phyloP scores from a whole-genome alignment of 2,113 vertebrate species.

The Tyto alba region DNA sequence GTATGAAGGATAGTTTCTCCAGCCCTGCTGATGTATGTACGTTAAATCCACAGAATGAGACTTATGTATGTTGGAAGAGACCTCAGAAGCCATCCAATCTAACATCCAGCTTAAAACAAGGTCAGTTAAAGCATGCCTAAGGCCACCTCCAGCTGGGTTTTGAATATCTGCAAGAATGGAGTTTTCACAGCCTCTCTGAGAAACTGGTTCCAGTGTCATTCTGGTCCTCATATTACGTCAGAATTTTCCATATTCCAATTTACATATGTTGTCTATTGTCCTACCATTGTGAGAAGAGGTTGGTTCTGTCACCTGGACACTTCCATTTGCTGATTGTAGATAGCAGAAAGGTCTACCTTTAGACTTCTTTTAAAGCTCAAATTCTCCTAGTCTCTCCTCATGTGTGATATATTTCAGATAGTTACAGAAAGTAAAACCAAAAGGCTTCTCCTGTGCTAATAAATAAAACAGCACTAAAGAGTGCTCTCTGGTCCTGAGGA shows the following conservation, averaged over 20 bases:
- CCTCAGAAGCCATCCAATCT: neutral
- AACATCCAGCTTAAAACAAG: neutral
- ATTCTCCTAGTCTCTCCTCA: neutral
- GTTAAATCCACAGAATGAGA: neutral
- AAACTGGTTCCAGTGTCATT: neutral
- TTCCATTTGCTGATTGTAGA: neutral
- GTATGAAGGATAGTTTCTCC: neutral
- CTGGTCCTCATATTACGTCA: neutral
- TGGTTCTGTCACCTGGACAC: neutral
- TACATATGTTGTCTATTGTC: neutral
- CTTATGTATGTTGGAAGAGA: neutral
- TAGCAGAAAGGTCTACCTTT: neutral
- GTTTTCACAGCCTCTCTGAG: neutral
- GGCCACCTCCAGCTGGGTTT: neutral
- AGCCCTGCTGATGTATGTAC: neutral
- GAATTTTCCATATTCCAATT: neutral
- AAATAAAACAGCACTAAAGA: neutral
- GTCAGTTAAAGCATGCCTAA: neutral
- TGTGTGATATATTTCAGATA: neutral
- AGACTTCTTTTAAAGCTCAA: neutral
- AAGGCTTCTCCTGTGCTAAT: neutral
- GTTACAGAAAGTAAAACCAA: neutral
- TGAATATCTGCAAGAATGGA: neutral
- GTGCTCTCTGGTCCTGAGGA: neutral
- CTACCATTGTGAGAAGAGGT: neutral